Evolutionary conservation across 30 jellyfish, hydroid and myxozoan species (phyloP), one percentile per base, ranked within the genome.

Genomic region (Nemopilema nomurai): DNA sequence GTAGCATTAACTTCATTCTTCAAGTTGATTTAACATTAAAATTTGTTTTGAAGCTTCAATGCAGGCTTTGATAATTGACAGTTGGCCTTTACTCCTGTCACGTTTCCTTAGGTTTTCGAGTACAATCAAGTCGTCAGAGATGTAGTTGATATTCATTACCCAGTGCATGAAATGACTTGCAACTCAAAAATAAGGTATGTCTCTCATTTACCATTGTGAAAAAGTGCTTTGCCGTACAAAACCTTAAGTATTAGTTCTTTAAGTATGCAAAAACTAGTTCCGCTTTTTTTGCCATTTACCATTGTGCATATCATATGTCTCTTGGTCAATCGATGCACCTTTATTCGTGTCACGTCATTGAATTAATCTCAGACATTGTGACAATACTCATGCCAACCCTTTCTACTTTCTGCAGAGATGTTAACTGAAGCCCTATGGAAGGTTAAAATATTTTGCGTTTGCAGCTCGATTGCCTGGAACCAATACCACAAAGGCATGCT

Each of bases 141-240:
- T 84, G 97, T 95, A 6, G 97, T 95, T 24, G 99, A 95, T 87
- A 95, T 95, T 62, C 99, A 95, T 77, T 95, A 95, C 80, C 99
- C 99, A 16, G 97, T 87, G 24, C 97, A 95, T 68, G 99, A 95
- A 71, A 95, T 95, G 99, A 95, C 99, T 1, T 95, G 99, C 82
- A 95, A 95, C 75, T 95, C 99, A 16, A 95, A 95, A 68, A 95
- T 95, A 18, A 95, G 97, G 97, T 90, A 31, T 20, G 52, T 73
- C 22, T 1, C 26, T 28, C 49, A 4, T 17, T 30, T n/a, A n/a
- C n/a, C n/a, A n/a, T n/a, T n/a, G n/a, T n/a, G n/a, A n/a, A n/a
- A n/a, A n/a, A n/a, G n/a, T n/a, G n/a, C n/a, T n/a, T n/a, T n/a
- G n/a, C n/a, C n/a, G n/a, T n/a, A n/a, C n/a, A n/a, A n/a, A n/a